Evolutionary conservation across 1,140 invertebrate species (phyloP), one percentile per base, ranked within the genome.

Genomic region (Drosophila punjabiensis): DNA sequence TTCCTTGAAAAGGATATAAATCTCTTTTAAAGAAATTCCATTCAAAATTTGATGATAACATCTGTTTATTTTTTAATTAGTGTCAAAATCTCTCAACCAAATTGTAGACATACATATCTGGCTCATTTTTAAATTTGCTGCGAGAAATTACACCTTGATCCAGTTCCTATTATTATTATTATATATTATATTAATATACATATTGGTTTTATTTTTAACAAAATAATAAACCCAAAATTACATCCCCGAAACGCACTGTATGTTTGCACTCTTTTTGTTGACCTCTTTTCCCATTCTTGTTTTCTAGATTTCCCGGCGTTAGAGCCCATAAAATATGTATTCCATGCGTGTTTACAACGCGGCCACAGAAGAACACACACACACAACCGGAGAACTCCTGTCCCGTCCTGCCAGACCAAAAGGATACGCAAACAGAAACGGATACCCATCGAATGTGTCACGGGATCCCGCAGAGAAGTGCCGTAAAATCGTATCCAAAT

Each of bases 271-370:
- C n/a, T 70, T 68, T 61, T 43, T 50, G 62, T 53, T 62, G 52
- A 47, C 66, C 32, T 50, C 59, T 69, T 76, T 33, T 55, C 33
- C 55, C 63, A 18, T 82, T 81, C 56, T 45, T 41, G 28, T 53
- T 60, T 58, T 53, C 64, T 79, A 67, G 76, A 84, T 66, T 79
- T 79, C 55, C 61, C 37, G 62, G 64, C 37, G 30, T 67, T 67
- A 14, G 30, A 37, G 66, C 60, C 80, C 80, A 88, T 88, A 76
- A 87, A 87, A 87, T 80, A 89, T 88, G 62, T 88, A 89, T 81
- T 62, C 61, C 73, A 78, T 89, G 77, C 68, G 81, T 87, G 81
- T 84, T 89, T 84, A 75, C 35, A 39, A 11, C 65, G 73, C 56
- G 61, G 41, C 64, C 62, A 76, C 60, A 20, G 5, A 43, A 60